Base-by-base conservation (phyloP, 2,113 vertebrate genomes). In the Lanius ludovicianus region DNA sequence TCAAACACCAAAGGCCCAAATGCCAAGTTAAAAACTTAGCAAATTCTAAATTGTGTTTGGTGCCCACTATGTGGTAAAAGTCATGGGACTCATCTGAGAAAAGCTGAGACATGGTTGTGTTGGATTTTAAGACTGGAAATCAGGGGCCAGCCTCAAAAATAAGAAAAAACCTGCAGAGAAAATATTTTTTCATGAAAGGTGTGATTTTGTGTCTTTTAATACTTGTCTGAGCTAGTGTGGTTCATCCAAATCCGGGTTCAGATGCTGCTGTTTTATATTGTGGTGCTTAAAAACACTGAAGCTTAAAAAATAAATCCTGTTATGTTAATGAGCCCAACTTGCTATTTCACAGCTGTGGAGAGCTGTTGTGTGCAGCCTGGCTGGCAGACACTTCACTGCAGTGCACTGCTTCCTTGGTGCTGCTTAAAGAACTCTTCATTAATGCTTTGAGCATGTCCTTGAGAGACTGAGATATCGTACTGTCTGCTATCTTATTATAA, bases 401-500 rank as follows among this genome's bases (percentile, higher is more conserved):
- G 67, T 23, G 67, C 78, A 7, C 73, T 67, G 18, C 50, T 50
- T 7, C 19, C 33, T 42, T 27, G 35, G 8, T 37, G 2, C 55
- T n/a, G 57, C 42, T 64, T 46, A 0, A 35, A 11, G 33, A 71
- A 3, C 35, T 21, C 30, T 52, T 76, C 28, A 25, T 55, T 64
- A 0, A 7, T 60, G 55, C 47, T 25, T 37, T 18, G n/a, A 74
- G 55, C 15, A 0, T 30, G 14, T 9, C 42, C 23, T 15, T 4
- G 9, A 33, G 57, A 17, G 4, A 30, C 41, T 25, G 10, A 21
- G 19, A 8, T 25, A 3, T 1, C 17, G 0, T 4, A 3, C 28
- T 59, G 33, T 19, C 56, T 53, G 6, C 27, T 50, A 8, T 6
- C 7, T 20, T 8, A 4, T 11, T 49, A 14, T 1, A 19, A 7